Base-by-base conservation (phyloP, 2,888 invertebrate species). In the Mongoloraphidia duomilia region DNA sequence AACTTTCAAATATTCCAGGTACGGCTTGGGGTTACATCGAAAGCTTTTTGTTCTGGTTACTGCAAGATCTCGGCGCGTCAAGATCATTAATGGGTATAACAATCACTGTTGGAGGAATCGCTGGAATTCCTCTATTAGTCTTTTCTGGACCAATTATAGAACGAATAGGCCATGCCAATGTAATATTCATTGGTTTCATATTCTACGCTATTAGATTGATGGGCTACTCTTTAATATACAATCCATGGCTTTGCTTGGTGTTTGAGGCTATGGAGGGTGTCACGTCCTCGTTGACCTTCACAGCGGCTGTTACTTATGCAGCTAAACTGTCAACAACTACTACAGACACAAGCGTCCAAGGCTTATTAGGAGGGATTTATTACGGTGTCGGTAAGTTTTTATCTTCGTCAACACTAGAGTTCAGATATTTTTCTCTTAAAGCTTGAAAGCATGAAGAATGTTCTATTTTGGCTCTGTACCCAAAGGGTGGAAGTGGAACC, bases 21-120 rank as follows among this genome's bases (percentile, higher is more conserved):
- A 81, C 80, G 17, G 82, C 82, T n/a, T 86, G 84, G 84, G 86
- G 86, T 37, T 85, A 82, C 66, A 79, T 87, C 56, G 86, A 87
- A 65, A 85, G 83, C 56, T 87, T 85, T 68, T 70, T 86, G 34
- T 86, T 86, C 66, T 85, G 85, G 83, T 69, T 85, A 52, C 73
- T 86, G 34, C 82, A 87, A 63, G 84, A 85, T 64, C 68, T 86
- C 53, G 84, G 84, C 5, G 84, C 79, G 1, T 80, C 82, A 0
- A 76, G 82, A 44, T 81, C 82, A 0, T 69, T 86, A 49, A 85
- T 87, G 85, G 86, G 86, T 11, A 75, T 86, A 55, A 86, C 86
- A 1, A 81, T 86, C 57, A 84, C 85, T 0, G 82, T 86, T 46
- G 84, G 84, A 2, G 84, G 84, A 10, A 70, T 84, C 8, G 80